Base-by-base conservation (phyloP, 2,888 invertebrate genomes). In the Drosophila pegasa region DNA sequence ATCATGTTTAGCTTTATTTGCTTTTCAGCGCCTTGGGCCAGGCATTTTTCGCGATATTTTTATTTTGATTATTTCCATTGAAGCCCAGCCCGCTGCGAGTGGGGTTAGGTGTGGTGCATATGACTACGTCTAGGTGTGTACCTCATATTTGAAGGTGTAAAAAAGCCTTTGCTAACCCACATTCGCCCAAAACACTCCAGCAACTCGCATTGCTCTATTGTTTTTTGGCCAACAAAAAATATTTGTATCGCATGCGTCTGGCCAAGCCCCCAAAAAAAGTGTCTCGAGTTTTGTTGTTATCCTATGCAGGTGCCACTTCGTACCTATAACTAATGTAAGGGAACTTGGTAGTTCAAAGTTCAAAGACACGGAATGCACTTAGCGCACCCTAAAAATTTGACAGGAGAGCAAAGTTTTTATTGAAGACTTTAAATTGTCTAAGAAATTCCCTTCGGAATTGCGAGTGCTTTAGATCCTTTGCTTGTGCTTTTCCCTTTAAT, bases 141-240 rank as follows among this genome's bases (percentile, higher is more conserved):
- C 78, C 78, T 56, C 63, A 66, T 45, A 61, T 63, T 61, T 43
- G 59, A 79, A 81, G 86, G 88, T 87, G 82, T 81, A 78, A 78
- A 85, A 55, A 85, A 55, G 78, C 82, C 86, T 81, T 82, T 61
- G 82, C 66, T 82, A 87, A 81, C 81, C 81, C 78, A 82, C 65
- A 64, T 85, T 87, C 62, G 35, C 52, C 57, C 56, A 35, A 4
- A 43, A n/a, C 43, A 43, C 43, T 43, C 43, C 20, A 56, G n/a
- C 27, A 37, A 52, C 56, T 38, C 27, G 31, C 22, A 40, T 20
- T 41, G 38, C 33, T 18, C 64, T 51, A 73, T 73, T 74, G 70
- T 63, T 35, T 38, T 35, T n/a, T 33, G n/a, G n/a, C n/a, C 9
- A n/a, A 1, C 12, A 4, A 20, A 31, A 27, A 41, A 50, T 64